phyloP scores from a whole-genome alignment of 2,888 invertebrate species.

The Drosophila affinis region DNA sequence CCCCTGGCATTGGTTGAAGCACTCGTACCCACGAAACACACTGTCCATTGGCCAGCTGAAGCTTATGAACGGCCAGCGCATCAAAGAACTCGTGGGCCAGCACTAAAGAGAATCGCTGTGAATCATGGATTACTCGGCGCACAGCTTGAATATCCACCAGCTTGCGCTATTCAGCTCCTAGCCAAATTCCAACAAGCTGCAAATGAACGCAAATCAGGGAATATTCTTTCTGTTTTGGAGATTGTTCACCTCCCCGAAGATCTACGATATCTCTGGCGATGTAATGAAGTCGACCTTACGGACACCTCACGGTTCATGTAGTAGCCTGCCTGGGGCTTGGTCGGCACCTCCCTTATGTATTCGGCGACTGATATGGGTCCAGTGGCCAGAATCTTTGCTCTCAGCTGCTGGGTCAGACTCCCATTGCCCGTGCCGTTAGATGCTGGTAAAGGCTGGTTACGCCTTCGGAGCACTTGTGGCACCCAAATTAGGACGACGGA shows the following conservation, averaged over 20 bases:
- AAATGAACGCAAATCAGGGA: conserved; percentile 14
- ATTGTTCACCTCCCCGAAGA: conserved; percentile 94
- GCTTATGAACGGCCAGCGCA: conserved; percentile 97
- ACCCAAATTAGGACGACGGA: conserved; percentile 73
- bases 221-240: too few species aligned
- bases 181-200: conserved; percentile 94
- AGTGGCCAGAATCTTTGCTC: conserved; percentile 86
- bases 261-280: conserved; percentile 96
- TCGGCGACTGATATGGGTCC: conserved; percentile 97
- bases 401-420: conserved; percentile 70
- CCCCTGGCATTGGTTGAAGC: conserved; percentile 85
- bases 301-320: conserved; percentile 95
- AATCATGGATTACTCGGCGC: conserved; percentile 87
- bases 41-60: conserved; percentile 88
- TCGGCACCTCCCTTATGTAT: conserved; percentile 96
- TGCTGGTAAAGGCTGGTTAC: not conserved
- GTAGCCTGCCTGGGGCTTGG: conserved; percentile 93
- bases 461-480: conserved; percentile 38
- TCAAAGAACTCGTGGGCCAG: conserved; percentile 99
- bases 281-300: conserved; percentile 94
- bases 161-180: conserved; percentile 92
- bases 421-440: not conserved
- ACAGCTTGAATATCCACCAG: conserved; percentile 88
- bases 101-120: conserved; percentile 92
- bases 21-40: conserved; percentile 87